These are phyloP conservation scores for Microctonus brassicae DNA, from an alignment of 2,888 invertebrate genomes.

Conservation along the genomic window DNA sequence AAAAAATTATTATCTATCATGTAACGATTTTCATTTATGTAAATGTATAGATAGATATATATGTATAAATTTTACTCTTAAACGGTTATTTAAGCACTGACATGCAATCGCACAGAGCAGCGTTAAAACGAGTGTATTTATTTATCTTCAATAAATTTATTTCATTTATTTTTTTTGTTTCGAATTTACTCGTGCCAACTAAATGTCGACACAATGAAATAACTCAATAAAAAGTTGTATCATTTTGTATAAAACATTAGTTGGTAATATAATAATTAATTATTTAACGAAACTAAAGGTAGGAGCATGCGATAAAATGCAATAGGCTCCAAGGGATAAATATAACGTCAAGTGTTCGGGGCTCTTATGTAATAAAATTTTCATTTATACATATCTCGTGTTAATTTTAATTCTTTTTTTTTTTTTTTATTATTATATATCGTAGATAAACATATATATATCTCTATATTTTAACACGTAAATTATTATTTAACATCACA, in stretches of 20 bases:
- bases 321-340: conserved; percentile 56
- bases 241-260: conserved; percentile 52
- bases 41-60: conserved; percentile 1
- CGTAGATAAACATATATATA: not conserved
- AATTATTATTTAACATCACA: conserved; percentile 44
- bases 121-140: conserved; percentile 49
- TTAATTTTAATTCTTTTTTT: no score
- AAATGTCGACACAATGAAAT: conserved; percentile 34
- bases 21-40: conserved; percentile 39
- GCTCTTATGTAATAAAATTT: conserved; percentile 58
- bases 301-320: conserved; percentile 63
- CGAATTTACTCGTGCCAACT: conserved; percentile 58
- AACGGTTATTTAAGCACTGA: conserved; percentile 61
- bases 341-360: conserved; percentile 52
- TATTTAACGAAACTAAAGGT: conserved; percentile 45
- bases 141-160: not conserved
- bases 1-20: conserved; percentile 28
- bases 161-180: not conserved
- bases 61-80: conserved; percentile 50
- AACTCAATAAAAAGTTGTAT: conserved; percentile 31
- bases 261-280: conserved; percentile 41
- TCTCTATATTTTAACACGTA: conserved; percentile 6
- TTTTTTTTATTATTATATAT: not conserved
- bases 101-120: conserved; percentile 64
- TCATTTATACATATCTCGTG: conserved; percentile 12